These are phyloP conservation scores for Diadophis punctatus DNA, from an alignment of 2,113 vertebrate genomes.

Conservation along the genomic window DNA sequence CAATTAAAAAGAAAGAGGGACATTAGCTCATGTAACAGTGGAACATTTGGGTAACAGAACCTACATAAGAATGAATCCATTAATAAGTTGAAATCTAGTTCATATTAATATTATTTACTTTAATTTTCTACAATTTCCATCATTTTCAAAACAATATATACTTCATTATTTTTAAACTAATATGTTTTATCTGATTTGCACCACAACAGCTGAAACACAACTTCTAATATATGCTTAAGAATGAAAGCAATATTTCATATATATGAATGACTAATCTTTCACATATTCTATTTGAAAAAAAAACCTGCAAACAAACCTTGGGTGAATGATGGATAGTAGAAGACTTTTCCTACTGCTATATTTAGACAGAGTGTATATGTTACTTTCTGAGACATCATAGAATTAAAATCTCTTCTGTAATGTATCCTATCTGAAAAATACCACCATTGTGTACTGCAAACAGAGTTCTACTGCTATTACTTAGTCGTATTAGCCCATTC, in stretches of 20 bases:
- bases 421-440: background rate
- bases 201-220: background rate
- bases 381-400: background rate
- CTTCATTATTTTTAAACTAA: background rate
- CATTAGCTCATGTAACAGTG: background rate
- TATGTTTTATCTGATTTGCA: background rate
- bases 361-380: background rate
- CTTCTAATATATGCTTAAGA: background rate
- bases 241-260: background rate
- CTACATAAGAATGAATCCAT: background rate
- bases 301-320: background rate
- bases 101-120: background rate
- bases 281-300: background rate
- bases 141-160: background rate
- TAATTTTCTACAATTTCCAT: background rate
- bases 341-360: background rate
- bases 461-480: background rate
- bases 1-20: background rate
- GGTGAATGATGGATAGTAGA: background rate
- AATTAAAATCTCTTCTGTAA: background rate
- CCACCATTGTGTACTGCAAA: background rate
- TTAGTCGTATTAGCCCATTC: background rate
- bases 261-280: background rate
- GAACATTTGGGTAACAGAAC: background rate
- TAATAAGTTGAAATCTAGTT: background rate